Percentiles rank a stretch among this genome's conserved stretches.
Conservation (phyloP, 2,113 vertebrate species). For the Oenanthe melanoleuca region DNA sequence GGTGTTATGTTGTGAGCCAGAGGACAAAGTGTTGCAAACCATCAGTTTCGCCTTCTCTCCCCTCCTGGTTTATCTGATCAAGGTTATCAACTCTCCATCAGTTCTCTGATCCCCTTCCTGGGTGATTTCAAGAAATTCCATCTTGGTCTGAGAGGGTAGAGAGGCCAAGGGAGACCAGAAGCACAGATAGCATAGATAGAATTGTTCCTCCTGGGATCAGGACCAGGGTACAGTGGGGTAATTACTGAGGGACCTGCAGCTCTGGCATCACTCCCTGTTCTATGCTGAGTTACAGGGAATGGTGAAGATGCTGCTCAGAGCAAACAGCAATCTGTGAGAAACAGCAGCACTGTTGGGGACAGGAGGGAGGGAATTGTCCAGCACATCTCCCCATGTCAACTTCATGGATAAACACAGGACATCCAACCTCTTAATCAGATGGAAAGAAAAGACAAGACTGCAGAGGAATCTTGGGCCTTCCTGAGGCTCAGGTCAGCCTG, state of each 20-base stretch:
- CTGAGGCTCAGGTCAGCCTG: neutral
- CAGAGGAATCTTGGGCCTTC: neutral
- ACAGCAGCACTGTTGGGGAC: neutral
- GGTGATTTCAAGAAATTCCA: neutral
- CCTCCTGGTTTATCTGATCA: neutral
- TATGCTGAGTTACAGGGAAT: neutral
- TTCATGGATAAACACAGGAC: neutral
- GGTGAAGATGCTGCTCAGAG: neutral
- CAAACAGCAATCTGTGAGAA: neutral
- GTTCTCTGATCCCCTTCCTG: neutral
- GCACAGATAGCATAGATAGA: accelerated
- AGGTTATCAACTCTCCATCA: neutral
- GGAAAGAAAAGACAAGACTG: accelerated
- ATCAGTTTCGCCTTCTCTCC: neutral
- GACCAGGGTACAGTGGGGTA: neutral
- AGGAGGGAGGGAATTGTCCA: neutral
- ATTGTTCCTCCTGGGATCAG: neutral
- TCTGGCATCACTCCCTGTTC: neutral
- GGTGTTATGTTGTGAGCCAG: neutral
- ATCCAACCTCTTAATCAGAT: neutral
- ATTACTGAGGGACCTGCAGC: neutral
- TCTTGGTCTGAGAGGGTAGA: neutral
- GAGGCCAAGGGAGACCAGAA: neutral
- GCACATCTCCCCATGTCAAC: neutral
- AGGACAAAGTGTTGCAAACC: neutral